Conservation (phyloP, 2,797 vertebrate genomes). For the Chelidonichthys spinosus region DNA sequence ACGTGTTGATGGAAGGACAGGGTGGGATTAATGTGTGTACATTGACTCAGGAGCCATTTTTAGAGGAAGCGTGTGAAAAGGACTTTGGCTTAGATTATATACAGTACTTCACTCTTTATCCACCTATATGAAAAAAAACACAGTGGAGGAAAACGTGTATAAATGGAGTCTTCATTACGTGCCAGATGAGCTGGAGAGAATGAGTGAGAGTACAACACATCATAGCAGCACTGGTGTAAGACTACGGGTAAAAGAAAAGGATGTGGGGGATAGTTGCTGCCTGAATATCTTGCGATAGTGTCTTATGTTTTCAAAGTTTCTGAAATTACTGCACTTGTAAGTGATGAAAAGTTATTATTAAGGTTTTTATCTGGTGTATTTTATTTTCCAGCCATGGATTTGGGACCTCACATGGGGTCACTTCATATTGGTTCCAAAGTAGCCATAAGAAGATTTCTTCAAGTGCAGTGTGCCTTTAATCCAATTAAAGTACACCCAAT, state of each 20-base stretch:
- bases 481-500: constrained; percentile 15
- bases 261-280: not conserved
- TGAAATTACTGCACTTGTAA: not conserved
- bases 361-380: not conserved
- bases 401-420: not conserved
- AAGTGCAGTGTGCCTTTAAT: constrained; percentile 6
- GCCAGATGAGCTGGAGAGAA: not conserved
- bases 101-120: not conserved
- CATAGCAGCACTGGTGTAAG: not conserved
- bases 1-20: constrained; percentile 4
- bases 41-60: constrained; percentile 4
- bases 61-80: constrained; percentile 1
- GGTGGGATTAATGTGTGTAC: constrained; percentile 19
- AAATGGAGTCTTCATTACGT: not conserved
- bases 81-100: not conserved
- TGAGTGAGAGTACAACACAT: not conserved
- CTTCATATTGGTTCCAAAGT: not conserved
- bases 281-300: not conserved
- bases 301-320: not conserved
- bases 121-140: not conserved
- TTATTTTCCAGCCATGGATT: not conserved
- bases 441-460: not conserved
- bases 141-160: not conserved
- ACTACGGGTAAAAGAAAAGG: constrained; percentile 3
- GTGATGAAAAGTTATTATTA: not conserved